A percentile compares a stretch with the other conserved stretches of the same genome.
Evolutionary conservation across 2,113 vertebrate species (phyloP).

Genomic region (Nibea albiflora): DNA sequence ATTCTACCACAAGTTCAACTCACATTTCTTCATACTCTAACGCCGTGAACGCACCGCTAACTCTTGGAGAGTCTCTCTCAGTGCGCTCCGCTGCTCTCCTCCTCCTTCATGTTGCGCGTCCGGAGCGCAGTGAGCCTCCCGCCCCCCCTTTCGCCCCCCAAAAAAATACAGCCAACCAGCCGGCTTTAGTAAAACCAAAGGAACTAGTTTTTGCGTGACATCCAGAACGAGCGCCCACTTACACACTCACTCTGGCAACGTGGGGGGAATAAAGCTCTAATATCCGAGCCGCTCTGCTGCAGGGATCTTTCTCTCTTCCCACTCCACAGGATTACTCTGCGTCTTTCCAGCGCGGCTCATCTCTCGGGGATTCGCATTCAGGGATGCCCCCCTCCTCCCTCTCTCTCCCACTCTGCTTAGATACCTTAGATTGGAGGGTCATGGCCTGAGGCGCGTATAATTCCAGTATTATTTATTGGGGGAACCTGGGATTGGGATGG

Average conservation of each 20-base stretch:
- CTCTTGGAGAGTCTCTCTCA: conserved; percentile 35
- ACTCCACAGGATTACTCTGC: conserved; percentile 64
- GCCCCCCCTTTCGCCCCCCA: no score
- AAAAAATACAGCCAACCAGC: neutral
- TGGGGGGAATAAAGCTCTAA: conserved; percentile 50
- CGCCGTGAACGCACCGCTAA: conserved; percentile 22
- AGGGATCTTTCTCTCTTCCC: conserved; percentile 35
- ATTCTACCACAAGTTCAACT: conserved; percentile 72
- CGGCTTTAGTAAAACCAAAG: neutral
- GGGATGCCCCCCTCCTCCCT: conserved; percentile 11
- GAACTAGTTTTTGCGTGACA: conserved; percentile 38
- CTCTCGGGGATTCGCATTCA: conserved; percentile 19
- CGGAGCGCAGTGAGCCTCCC: conserved; percentile 10
- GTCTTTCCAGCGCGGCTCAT: conserved; percentile 45
- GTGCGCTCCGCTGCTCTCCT: conserved; percentile 36
- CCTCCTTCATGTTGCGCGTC: conserved; percentile 43
- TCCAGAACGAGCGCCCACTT: conserved; percentile 33
- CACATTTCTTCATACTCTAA: conserved; percentile 57
- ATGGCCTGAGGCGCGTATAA: conserved; percentile 62
- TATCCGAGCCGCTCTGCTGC: conserved; percentile 33
- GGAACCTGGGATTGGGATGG: neutral
- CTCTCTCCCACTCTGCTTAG: conserved; percentile 18
- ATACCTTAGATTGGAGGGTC: conserved; percentile 66
- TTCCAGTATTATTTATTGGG: conserved; percentile 50
- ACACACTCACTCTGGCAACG: conserved; percentile 15